Base-by-base conservation (phyloP, 2,797 vertebrate genomes). In the Serranus cabrilla region DNA sequence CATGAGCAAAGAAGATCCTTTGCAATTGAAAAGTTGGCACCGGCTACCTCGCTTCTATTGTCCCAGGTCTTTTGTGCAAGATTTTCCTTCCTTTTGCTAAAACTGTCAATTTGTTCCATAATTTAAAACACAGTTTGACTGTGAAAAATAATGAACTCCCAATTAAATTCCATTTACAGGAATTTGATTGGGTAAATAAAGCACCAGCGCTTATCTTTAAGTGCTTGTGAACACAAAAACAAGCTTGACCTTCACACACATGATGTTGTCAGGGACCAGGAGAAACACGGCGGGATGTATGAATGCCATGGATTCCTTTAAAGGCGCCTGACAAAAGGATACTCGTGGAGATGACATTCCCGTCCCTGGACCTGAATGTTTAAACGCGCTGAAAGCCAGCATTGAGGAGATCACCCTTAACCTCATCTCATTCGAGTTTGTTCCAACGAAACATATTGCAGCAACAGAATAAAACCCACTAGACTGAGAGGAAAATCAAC, bases 1-100 rank as follows among this genome's bases (percentile, higher is more conserved):
- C 91, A 91, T 49, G 51, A 87, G 75, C 62, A 74, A 70, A 88
- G 52, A 78, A 80, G 80, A 87, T 84, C 83, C 71, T 85, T 79
- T 76, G 71, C 78, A 74, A 83, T 25, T 54, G 80, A 83, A 79
- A 88, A 76, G 50, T 79, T 74, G 64, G 63, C 82, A 47, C 55
- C 2, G 25, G 14, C 17, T 16, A 49, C 67, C 58, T 57, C 20
- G 2, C 54, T 43, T 39, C 65, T 23, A 49, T 71, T 80, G 51
- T 70, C 55, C 61, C 25, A 0, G 11, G 8, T 72, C 27, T 62
- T 39, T 68, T 78, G 76, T 77, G 46, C 65, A 54, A 1, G 1
- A 17, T 63, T 78, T 4, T 7, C 18, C 25, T 37, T 20, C 20
- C 39, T 16, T 57, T 71, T 17, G 4, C 27, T 49, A 23, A 58